Percentiles rank a stretch among this genome's conserved stretches.
phyloP scores from a whole-genome alignment of 2,888 invertebrate species.

The Gerosis bhagava region DNA sequence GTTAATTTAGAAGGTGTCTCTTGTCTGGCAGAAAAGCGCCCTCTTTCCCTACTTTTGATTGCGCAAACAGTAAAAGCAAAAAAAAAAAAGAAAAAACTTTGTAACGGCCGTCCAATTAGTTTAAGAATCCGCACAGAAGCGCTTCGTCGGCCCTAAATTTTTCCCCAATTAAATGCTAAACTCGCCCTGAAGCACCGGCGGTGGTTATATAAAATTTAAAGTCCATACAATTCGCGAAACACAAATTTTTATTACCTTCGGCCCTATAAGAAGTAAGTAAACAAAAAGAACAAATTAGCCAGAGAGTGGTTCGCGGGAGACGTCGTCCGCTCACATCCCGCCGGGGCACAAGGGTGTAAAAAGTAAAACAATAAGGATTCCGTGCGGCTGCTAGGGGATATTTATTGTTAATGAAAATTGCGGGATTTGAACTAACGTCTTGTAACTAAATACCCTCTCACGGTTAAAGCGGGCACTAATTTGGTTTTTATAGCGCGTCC shows the following conservation, averaged over 20 bases:
- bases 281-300: conserved; percentile 79
- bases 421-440: conserved; percentile 82
- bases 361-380: conserved; percentile 82
- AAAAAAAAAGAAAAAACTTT: conserved; percentile 69
- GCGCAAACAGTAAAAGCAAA: conserved; percentile 62
- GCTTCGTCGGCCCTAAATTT: conserved; percentile 76
- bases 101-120: conserved; percentile 78
- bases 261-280: conserved; percentile 75
- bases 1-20: conserved; percentile 4
- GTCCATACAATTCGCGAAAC: conserved; percentile 81
- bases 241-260: conserved; percentile 79
- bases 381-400: conserved; percentile 77
- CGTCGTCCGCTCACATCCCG: conserved; percentile 64
- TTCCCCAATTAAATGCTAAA: conserved; percentile 80
- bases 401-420: conserved; percentile 83
- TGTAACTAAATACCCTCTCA: conserved; percentile 82
- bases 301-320: conserved; percentile 62
- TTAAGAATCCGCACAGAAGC: conserved; percentile 78
- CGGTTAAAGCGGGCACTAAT: conserved; percentile 83
- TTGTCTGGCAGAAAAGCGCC: conserved; percentile 11
- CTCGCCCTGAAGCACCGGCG: conserved; percentile 62
- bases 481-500: conserved; percentile 82
- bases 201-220: conserved; percentile 80
- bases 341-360: conserved; percentile 81
- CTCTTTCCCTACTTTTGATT: conserved; percentile 43